Base-by-base conservation (phyloP, 2,113 vertebrate genomes). In the Azemiops feae region DNA sequence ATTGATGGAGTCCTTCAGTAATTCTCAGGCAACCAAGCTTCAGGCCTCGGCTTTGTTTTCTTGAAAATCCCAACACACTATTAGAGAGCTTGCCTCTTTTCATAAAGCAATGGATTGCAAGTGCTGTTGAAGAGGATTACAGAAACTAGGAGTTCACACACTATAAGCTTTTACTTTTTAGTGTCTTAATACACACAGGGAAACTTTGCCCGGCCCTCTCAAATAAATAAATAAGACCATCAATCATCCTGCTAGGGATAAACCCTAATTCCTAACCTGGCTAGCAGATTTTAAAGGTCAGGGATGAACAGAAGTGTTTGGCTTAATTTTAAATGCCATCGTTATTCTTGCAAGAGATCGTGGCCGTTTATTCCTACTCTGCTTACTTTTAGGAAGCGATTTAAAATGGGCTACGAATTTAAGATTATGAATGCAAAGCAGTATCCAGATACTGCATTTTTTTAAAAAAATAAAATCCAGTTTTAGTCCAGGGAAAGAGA, bases 221-320 rank as follows among this genome's bases (percentile, higher is more conserved):
- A 11, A 94, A 87, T 25, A 27, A 60, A 45, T 6, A 89, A 64
- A 47, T 86, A 12, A 92, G 34, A 74, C n/a, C 93, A 96, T 96
- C 97, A 96, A 92, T 96, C 93, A 97, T 94, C 90, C 96, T 92
- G 90, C 93, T 95, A 95, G 96, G 94, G 94, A 94, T 96, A 95
- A 98, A 97, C 96, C 95, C 89, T 95, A 95, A 94, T 96, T 95
- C 95, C 96, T 96, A 92, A 91, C 92, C 94, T 96, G 96, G 95
- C 95, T 96, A 95, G 95, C 96, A 95, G 96, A 94, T 96, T 96
- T 96, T 95, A 96, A 97, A 97, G 93, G 95, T 97, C 96, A 96
- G 30, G 58, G 89, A 94, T 94, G 95, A 95, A 94, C 90, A 96
- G 96, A 97, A 97, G 94, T 90, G 92, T 95, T 96, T 95, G 55